Percentiles rank a stretch among this genome's conserved stretches.
Conservation (phyloP, 2,797 vertebrate species). For the Rousettus madagascariensis region DNA sequence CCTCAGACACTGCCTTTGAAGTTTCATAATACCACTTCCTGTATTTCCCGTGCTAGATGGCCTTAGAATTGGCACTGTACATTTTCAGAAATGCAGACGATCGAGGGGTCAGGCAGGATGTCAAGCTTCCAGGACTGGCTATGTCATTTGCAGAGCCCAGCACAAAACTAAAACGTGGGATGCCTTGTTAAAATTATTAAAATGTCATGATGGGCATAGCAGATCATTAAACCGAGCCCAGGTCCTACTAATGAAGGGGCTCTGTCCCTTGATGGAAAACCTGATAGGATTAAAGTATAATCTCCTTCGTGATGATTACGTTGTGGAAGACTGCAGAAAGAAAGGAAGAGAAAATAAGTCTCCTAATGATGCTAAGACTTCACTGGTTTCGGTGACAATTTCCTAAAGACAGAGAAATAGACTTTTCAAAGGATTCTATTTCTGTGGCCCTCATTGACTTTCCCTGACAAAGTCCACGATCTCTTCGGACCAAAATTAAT, state of each 20-base stretch:
- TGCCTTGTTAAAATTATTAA: background rate
- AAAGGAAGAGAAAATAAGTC: slow-evolving; percentile 17
- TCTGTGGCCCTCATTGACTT: background rate
- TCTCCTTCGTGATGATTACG: background rate
- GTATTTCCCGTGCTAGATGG: background rate
- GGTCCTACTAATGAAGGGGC: background rate
- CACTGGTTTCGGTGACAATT: background rate
- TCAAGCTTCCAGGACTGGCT: background rate
- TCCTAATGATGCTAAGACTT: background rate
- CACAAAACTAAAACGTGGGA: background rate
- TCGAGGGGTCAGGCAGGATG: background rate
- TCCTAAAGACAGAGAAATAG: background rate
- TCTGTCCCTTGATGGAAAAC: slow-evolving; percentile 7
- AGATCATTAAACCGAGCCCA: background rate
- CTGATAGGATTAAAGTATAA: background rate
- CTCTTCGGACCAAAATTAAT: slow-evolving; percentile 51
- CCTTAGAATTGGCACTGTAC: background rate
- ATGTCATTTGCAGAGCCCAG: background rate
- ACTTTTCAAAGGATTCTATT: slow-evolving; percentile 29
- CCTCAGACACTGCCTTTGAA: slow-evolving; percentile 41
- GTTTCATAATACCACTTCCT: slow-evolving; percentile 4
- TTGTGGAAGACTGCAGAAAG: background rate
- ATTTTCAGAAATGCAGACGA: slow-evolving; percentile 41
- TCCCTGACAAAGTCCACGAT: background rate
- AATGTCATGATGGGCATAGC: background rate